Evolutionary conservation across 2,888 invertebrate genomes (phyloP).

Genomic region (Frankliniella intonsa): DNA sequence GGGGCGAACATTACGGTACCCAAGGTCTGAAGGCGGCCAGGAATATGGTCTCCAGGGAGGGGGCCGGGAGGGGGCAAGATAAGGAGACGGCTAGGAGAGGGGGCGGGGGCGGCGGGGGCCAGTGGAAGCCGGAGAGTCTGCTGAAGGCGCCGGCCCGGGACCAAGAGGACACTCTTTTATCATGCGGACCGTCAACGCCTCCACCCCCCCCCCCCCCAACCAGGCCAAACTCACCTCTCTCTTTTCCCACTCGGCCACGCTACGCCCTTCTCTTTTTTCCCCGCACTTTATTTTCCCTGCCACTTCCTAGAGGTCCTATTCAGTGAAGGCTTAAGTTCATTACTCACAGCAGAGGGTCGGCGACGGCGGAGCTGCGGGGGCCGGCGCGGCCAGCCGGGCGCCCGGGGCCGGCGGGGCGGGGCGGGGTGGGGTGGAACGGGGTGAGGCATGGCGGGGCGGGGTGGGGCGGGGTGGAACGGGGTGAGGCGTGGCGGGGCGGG

Average conservation of each 20-base stretch:
- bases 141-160: background rate
- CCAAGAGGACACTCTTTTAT: background rate
- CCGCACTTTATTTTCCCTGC: background rate
- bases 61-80: background rate
- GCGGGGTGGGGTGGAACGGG: background rate
- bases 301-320: background rate
- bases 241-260: too few species aligned
- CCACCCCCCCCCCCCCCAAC: background rate
- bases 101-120: too few species aligned
- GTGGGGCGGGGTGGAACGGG: background rate
- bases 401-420: background rate
- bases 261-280: background rate
- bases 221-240: too few species aligned
- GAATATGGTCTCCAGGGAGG: background rate
- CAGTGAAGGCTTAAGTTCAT: background rate
- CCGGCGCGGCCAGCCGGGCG: background rate
- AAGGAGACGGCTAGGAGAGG: background rate
- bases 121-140: too few species aligned
- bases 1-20: too few species aligned
- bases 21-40: too few species aligned
- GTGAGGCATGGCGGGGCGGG: too few species aligned
- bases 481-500: background rate
- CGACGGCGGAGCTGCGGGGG: background rate
- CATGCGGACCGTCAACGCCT: background rate
- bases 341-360: background rate